Evolutionary conservation across 2,888 invertebrate genomes (phyloP).

Genomic region (Lysandra bellargus): DNA sequence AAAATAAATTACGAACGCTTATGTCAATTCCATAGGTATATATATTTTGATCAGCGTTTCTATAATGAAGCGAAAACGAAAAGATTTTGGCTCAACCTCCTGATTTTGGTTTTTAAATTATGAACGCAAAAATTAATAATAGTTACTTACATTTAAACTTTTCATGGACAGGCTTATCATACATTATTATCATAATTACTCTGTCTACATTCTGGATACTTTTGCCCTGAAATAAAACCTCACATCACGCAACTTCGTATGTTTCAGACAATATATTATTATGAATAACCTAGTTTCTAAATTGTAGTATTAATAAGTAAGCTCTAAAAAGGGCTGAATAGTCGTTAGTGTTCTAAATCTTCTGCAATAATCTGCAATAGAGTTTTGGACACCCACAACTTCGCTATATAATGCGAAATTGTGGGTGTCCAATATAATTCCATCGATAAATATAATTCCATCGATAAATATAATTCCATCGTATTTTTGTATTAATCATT

Average conservation of each 20-base stretch:
- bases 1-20: no score
- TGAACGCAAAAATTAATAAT: background rate
- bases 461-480: no score
- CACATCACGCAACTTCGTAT: slow-evolving; percentile 8
- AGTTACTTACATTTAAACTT: background rate
- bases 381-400: background rate
- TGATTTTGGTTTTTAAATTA: background rate
- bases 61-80: no score
- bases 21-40: no score
- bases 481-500: slow-evolving; percentile 10
- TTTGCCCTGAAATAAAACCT: slow-evolving; percentile 16
- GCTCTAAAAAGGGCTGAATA: background rate
- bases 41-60: no score
- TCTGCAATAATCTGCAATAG: background rate
- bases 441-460: background rate
- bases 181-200: slow-evolving; percentile 15
- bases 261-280: background rate
- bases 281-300: slow-evolving; percentile 10
- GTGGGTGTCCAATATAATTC: no score
- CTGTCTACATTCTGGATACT: slow-evolving; percentile 11
- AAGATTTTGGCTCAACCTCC: background rate
- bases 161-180: slow-evolving; percentile 12
- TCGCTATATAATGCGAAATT: background rate
- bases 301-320: background rate
- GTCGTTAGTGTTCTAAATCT: background rate